Base-by-base conservation (phyloP, 2,888 invertebrate species). In the Sipunculus nudus region DNA sequence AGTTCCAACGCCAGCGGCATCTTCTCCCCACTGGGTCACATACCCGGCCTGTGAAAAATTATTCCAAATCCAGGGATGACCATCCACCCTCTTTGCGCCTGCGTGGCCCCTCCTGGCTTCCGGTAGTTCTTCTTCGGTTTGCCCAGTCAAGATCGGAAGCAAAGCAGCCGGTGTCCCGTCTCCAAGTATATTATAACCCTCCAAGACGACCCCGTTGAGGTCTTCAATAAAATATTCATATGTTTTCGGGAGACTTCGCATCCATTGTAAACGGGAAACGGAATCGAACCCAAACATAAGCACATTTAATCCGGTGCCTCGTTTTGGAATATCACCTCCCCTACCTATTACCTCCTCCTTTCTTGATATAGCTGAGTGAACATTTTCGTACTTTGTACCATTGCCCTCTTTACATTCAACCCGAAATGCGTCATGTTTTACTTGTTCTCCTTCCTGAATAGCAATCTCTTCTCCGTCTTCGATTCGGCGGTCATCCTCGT, bases 251-350 rank as follows among this genome's bases (percentile, higher is more conserved):
- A 83, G 56, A 38, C 75, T 72, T 10, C 83, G 65, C 52, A 76
- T 66, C 76, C 79, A 81, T 16, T 63, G 68, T 83, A 92, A 90
- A 49, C 90, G 87, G 0, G 94, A 92, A 0, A 94, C 83, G 0
- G 95, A 94, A 83, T 96, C 95, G 74, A 92, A 91, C 1, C 93
- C 94, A 63, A 93, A 88, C 86, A 94, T 92, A 0, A 94, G 82
- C 3, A 71, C 53, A 48, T 71, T 55, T 13, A 69, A 48, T 13
- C 49, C 58, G 31, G 62, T 41, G 10, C 48, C 48, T 21, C 28
- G 5, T 40, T 40, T 26, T 4, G 50, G 41, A 28, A 49, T 5
- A 26, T 61, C 23, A 65, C 39, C 21, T 28, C 43, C 8, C 53
- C 45, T n/a, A n/a, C n/a, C n/a, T n/a, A 26, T 61, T 23, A 65